Evolutionary conservation across 1,140 invertebrate species (phyloP), one percentile per base, ranked within the genome.

Genomic region (Diorhabda carinulata): DNA sequence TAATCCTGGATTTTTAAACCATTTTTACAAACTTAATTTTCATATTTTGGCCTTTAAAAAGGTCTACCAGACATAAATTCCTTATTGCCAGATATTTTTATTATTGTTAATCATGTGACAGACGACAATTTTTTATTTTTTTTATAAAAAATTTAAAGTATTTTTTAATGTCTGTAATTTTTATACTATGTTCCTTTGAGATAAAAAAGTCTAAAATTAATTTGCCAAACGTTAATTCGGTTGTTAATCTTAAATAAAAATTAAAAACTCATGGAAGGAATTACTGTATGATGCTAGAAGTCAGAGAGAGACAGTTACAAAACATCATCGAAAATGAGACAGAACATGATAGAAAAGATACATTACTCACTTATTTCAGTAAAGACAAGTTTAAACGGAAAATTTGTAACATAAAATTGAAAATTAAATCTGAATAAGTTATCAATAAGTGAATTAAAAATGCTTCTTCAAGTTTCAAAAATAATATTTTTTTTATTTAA

Each of bases 161-260:
- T 25, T 25, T 25, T 25, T 25, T 25, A 25, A 25, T 25, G 25
- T 25, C 25, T 25, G 25, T 25, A 25, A 25, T 25, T 25, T 25
- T 25, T 25, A 25, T 25, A 25, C 1, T 25, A 25, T 25, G 25
- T 25, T 25, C 25, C n/a, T 64, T 56, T 7, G 43, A 64, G 9
- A 64, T 61, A 64, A 56, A 64, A 67, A 67, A 67, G 61, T 61
- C 44, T 67, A 9, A 64, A 67, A 67, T 4, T 64, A 67, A 41
- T 68, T 66, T 25, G 25, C 25, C 25, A 25, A 25, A 25, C 25
- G 25, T 25, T 25, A 25, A 25, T 25, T 25, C 25, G 25, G 25
- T 25, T 25, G 25, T 25, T 25, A 25, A 0, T 25, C 25, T 25
- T 25, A 25, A 25, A 25, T 25, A 25, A 25, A 25, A 8, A 57